A percentile compares a stretch with the other conserved stretches of the same genome.
These are phyloP conservation scores for Leptinotarsa lineolata DNA, from an alignment of 1,140 invertebrate genomes.

Conservation along the genomic window DNA sequence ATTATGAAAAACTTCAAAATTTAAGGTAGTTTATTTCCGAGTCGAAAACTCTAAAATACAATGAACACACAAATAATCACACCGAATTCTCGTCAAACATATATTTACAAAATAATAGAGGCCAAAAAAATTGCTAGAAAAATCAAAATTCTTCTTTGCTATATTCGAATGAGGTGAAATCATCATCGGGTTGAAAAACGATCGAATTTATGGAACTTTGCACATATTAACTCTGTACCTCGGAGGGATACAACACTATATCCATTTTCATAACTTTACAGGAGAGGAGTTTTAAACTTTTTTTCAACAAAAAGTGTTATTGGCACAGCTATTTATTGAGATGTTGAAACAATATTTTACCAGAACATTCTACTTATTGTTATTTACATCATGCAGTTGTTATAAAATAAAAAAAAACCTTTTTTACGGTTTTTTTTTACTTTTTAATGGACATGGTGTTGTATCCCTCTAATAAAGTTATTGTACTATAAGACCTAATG, in stretches of 20 bases:
- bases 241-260: conserved; percentile 16
- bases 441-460: conserved; percentile 16
- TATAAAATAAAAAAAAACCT: background rate
- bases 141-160: too few species aligned
- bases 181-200: too few species aligned
- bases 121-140: too few species aligned
- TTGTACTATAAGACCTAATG: conserved; percentile 3
- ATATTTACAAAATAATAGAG: too few species aligned
- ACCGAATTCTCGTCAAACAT: too few species aligned
- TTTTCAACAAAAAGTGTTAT: conserved; percentile 15
- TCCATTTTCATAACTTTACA: conserved; percentile 18
- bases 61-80: too few species aligned
- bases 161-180: too few species aligned
- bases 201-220: too few species aligned
- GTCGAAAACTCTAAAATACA: too few species aligned
- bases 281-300: conserved; percentile 21
- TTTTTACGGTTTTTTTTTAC: conserved; percentile 15
- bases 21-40: too few species aligned
- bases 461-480: background rate
- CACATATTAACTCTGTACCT: conserved; percentile 13
- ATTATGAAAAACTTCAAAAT: too few species aligned
- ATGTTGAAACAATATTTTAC: conserved; percentile 10
- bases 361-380: conserved; percentile 19
- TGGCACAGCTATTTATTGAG: conserved; percentile 17
- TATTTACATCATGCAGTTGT: conserved; percentile 15